phyloP scores from a whole-genome alignment of 2,113 vertebrate species.

The Egretta garzetta region DNA sequence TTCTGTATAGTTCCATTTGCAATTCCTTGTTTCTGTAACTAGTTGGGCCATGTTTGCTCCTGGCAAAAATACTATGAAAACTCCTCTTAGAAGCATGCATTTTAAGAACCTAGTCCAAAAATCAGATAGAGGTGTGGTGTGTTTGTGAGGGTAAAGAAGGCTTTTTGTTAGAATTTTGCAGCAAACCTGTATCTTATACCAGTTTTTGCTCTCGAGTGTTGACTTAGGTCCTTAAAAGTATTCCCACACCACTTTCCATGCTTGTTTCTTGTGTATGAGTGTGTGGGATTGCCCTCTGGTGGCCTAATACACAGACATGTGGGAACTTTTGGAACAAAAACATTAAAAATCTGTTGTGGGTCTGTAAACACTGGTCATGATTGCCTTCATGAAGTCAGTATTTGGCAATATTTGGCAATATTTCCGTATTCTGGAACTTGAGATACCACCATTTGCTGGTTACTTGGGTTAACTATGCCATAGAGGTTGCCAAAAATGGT shows the following conservation, averaged over 20 bases:
- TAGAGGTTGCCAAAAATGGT: background rate
- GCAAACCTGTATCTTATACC: background rate
- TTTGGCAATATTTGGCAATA: background rate
- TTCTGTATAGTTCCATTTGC: background rate
- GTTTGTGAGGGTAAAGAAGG: background rate
- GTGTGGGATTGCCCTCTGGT: background rate
- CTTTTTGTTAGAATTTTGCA: background rate
- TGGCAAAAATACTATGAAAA: background rate
- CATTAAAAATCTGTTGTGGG: background rate
- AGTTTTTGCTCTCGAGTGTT: background rate
- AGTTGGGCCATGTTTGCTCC: background rate
- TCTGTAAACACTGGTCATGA: background rate
- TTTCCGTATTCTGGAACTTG: background rate
- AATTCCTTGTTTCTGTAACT: background rate
- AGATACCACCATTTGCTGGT: background rate
- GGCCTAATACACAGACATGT: background rate
- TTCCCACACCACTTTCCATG: background rate
- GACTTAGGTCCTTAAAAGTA: background rate
- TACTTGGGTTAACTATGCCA: background rate
- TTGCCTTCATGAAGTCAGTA: background rate
- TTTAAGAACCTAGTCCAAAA: background rate
- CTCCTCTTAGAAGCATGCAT: background rate
- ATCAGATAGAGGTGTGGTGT: background rate
- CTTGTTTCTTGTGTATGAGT: background rate
- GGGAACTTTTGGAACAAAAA: background rate